Percentiles rank a stretch among this genome's conserved stretches.
Evolutionary conservation across 2,888 invertebrate species (phyloP).

Genomic region (Hydrotaea cyrtoneurina): DNA sequence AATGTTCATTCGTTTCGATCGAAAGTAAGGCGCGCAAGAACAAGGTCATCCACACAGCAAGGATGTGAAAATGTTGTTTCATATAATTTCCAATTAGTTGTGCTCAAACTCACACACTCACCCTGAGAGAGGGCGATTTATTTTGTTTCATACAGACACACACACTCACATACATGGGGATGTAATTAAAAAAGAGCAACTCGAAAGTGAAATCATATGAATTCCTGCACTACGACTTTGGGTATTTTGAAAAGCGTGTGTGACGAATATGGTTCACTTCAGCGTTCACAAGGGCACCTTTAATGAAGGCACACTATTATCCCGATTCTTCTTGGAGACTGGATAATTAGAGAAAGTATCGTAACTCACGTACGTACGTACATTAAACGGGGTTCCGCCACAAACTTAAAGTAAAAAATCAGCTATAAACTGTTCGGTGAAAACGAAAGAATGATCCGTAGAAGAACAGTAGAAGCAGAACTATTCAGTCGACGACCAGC

Average conservation of each 20-base stretch:
- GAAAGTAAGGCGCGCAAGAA: conserved; percentile 10
- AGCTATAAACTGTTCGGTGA: no score
- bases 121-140: no score
- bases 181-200: conserved; percentile 7
- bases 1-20: background rate
- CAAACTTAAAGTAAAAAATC: no score
- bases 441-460: no score
- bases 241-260: no score
- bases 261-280: background rate
- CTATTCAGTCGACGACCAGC: no score
- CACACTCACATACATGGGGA: background rate
- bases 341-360: no score
- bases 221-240: background rate
- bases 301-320: conserved; percentile 8
- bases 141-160: background rate
- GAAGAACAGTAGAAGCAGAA: no score
- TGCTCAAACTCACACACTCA: background rate
- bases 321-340: background rate
- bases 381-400: no score
- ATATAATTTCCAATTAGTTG: conserved; percentile 26
- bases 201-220: background rate
- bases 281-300: background rate
- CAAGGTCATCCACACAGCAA: conserved; percentile 13
- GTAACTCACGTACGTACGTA: no score
- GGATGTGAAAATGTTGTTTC: conserved; percentile 19